Percentiles rank a stretch among this genome's conserved stretches.
These are phyloP conservation scores for Mantis religiosa DNA, from an alignment of 2,888 invertebrate species.

Conservation along the genomic window DNA sequence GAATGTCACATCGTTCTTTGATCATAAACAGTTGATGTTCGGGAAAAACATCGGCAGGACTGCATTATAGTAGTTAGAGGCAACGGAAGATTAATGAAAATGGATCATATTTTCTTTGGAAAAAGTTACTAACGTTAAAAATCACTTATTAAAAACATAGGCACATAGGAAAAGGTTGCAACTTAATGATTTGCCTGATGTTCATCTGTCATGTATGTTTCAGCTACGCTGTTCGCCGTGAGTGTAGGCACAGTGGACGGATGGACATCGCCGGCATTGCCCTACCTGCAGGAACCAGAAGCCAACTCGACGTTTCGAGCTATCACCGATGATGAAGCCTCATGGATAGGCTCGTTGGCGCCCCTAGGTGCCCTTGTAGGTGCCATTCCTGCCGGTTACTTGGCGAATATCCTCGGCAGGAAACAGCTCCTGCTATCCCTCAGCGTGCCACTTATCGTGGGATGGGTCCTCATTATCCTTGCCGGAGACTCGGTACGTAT, in stretches of 20 bases:
- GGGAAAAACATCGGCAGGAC: no score
- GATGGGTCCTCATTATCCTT: constrained; percentile 64
- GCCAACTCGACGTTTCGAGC: not conserved
- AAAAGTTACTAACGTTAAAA: no score
- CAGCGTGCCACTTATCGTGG: constrained; percentile 62
- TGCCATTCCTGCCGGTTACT: constrained; percentile 61
- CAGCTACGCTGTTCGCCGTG: constrained; percentile 31
- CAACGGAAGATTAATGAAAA: no score
- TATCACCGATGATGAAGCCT: constrained; percentile 54
- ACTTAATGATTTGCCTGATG: no score
- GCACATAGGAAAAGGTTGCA: no score
- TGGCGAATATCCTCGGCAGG: constrained; percentile 34
- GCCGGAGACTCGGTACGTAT: constrained; percentile 41
- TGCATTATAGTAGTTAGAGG: no score
- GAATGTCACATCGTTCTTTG: no score
- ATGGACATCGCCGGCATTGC: constrained; percentile 34
- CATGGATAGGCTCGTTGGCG: constrained; percentile 71
- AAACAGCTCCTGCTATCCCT: constrained; percentile 42
- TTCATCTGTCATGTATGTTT: not conserved
- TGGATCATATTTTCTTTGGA: no score
- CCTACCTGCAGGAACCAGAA: constrained; percentile 30
- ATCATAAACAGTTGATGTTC: no score
- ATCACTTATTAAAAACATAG: no score
- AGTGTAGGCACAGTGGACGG: constrained; percentile 34
- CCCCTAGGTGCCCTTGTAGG: constrained; percentile 67